phyloP scores from a whole-genome alignment of 2,797 vertebrate genomes.

The Cyprinella venusta region DNA sequence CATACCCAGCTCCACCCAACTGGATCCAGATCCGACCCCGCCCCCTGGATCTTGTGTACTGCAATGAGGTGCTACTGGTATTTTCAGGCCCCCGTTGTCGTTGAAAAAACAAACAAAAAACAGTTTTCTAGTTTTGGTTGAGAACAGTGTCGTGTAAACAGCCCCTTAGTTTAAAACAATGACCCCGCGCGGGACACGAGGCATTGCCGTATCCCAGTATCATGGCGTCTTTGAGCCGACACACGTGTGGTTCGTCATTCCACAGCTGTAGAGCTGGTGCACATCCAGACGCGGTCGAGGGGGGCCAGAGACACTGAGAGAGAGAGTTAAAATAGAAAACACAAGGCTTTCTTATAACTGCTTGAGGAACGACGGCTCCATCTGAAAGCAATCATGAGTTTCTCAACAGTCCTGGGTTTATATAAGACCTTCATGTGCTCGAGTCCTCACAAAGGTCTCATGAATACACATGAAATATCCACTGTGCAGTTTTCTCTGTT shows the following conservation, averaged over 20 bases:
- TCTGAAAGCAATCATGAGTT: conserved; percentile 49
- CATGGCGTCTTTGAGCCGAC: background rate
- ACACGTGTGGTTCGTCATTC: conserved; percentile 17
- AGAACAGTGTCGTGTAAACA: background rate
- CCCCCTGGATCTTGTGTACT: too few relatives aligned
- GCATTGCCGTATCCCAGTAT: background rate
- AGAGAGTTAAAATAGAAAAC: conserved; percentile 6
- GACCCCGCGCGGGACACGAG: background rate
- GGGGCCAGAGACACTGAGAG: conserved; percentile 4
- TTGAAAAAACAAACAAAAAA: too few relatives aligned
- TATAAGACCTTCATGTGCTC: conserved; percentile 15
- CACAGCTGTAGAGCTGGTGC: conserved; percentile 23
- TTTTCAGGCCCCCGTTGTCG: background rate
- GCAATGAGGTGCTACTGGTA: background rate
- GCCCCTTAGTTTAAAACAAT: background rate
- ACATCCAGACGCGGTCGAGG: background rate
- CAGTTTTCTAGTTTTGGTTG: too few relatives aligned
- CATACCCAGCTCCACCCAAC: too few relatives aligned
- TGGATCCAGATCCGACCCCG: too few relatives aligned
- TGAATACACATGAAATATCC: conserved; percentile 12
- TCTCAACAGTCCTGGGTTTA: conserved; percentile 24
- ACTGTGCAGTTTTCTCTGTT: background rate
- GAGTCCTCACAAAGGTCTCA: background rate
- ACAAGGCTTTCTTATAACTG: conserved; percentile 24
- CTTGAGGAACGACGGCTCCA: conserved; percentile 12